These are phyloP conservation scores for Dryococelus australis DNA, from an alignment of 2,888 invertebrate species.

Conservation along the genomic window DNA sequence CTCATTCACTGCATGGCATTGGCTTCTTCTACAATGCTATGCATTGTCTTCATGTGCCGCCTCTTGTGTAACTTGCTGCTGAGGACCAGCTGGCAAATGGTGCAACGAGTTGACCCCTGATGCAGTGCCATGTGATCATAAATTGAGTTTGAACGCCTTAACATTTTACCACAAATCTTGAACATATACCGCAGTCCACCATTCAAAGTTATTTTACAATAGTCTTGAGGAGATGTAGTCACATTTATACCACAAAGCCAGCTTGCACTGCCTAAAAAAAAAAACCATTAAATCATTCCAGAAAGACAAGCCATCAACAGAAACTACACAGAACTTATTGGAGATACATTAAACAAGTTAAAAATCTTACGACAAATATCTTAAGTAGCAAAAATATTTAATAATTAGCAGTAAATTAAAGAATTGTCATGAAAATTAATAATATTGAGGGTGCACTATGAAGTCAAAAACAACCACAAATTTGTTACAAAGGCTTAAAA, in stretches of 20 bases:
- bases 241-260: not conserved
- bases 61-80: conserved; percentile 54
- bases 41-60: conserved; percentile 38
- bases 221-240: not conserved
- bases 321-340: too few species aligned
- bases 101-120: conserved; percentile 61
- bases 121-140: conserved; percentile 62
- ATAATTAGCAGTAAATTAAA: too few species aligned
- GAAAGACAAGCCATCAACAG: not conserved
- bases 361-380: too few species aligned
- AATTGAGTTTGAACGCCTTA: conserved; percentile 44
- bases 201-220: not conserved
- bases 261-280: not conserved
- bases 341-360: too few species aligned
- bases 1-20: not conserved
- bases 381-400: too few species aligned
- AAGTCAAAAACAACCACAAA: too few species aligned
- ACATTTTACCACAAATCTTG: conserved; percentile 43
- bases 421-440: too few species aligned
- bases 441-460: too few species aligned
- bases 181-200: conserved; percentile 37
- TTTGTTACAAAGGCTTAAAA: too few species aligned
- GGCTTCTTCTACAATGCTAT: conserved; percentile 32
- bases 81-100: conserved; percentile 61
- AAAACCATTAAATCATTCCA: not conserved